Conservation (phyloP, 2,797 vertebrate genomes). For the Scolopax rusticola region DNA sequence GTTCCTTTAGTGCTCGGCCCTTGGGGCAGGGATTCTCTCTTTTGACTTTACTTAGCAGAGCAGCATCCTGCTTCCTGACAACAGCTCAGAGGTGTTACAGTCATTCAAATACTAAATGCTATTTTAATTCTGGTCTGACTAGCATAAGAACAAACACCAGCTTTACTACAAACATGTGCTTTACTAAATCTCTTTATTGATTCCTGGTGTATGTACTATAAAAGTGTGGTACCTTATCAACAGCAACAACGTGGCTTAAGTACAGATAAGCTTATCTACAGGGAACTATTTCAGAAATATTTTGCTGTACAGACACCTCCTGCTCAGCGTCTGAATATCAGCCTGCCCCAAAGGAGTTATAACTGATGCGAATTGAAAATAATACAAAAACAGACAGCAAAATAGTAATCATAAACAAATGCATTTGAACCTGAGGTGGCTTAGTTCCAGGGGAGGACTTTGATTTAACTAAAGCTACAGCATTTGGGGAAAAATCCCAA, state of each 20-base stretch:
- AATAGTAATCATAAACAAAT: not conserved
- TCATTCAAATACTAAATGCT: not conserved
- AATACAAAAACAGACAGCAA: not conserved
- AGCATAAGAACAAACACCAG: not conserved
- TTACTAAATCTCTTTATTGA: conserved; percentile 15
- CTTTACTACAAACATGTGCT: not conserved
- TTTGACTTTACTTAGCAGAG: not conserved
- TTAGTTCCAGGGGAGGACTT: not conserved
- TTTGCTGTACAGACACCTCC: not conserved
- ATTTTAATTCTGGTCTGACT: not conserved
- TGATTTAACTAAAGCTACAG: not conserved
- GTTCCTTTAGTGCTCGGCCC: not conserved
- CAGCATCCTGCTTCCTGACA: not conserved
- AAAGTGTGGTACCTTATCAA: not conserved
- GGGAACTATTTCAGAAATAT: not conserved
- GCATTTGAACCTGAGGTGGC: not conserved
- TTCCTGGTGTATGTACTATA: not conserved
- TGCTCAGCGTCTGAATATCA: not conserved
- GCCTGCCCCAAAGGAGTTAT: not conserved
- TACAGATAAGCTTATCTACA: not conserved
- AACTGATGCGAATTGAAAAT: not conserved
- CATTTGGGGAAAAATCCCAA: not conserved
- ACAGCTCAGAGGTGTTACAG: not conserved
- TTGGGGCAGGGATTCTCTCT: not conserved
- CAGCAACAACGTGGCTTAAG: not conserved